Percentiles rank a stretch among this genome's conserved stretches.
These are phyloP conservation scores for Formica exsecta DNA, from an alignment of 1,140 invertebrate species.

Conservation along the genomic window DNA sequence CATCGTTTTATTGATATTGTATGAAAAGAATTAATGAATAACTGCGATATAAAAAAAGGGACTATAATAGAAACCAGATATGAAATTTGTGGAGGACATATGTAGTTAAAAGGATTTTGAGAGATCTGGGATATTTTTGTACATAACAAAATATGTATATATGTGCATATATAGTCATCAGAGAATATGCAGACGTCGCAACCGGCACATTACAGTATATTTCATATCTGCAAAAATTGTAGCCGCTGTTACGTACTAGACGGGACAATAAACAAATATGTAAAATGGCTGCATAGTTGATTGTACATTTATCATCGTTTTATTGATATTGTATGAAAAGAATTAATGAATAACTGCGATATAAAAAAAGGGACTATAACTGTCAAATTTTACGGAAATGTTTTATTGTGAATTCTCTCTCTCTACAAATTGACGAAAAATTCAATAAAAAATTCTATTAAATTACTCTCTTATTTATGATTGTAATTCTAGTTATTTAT, in stretches of 20 bases:
- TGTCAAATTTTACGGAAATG: neutral
- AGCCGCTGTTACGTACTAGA: neutral
- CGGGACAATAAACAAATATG: conserved; percentile 15
- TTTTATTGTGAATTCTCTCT: neutral
- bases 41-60: neutral
- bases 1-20: neutral
- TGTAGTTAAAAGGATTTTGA: neutral
- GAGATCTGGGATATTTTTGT: conserved; percentile 5
- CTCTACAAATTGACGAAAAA: neutral
- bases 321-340: conserved; percentile 15
- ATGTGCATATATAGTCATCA: neutral
- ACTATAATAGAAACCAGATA: too few relatives aligned
- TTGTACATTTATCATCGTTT: neutral
- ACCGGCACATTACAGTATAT: neutral
- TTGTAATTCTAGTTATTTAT: neutral
- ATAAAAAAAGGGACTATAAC: neutral
- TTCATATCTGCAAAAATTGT: conserved; percentile 23
- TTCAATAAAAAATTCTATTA: neutral
- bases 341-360: neutral
- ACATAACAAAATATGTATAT: neutral
- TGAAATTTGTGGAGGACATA: too few relatives aligned
- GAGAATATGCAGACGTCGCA: neutral
- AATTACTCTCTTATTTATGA: neutral
- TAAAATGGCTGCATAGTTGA: conserved; percentile 20
- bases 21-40: neutral